phyloP scores from a whole-genome alignment of 37 sponge, comb jelly and placozoan species.

The Ephydatia muelleri region DNA sequence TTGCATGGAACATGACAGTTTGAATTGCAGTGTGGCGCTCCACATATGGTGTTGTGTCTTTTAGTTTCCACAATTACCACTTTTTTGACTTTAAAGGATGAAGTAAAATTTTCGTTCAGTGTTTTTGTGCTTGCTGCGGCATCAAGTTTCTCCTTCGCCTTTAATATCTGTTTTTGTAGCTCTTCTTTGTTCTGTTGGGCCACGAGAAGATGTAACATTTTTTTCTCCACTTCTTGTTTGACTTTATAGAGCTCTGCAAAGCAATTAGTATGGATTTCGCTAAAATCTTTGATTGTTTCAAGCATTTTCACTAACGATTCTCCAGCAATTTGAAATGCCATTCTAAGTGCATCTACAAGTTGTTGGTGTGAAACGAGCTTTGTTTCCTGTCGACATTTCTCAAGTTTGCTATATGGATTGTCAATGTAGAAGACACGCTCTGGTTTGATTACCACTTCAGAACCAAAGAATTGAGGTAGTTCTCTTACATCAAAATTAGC shows the following conservation, averaged over 20 bases:
- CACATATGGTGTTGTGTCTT: too few species aligned
- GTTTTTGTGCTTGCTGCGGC: constrained; percentile 4
- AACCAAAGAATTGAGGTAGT: constrained; percentile 46
- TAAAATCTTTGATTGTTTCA: not conserved
- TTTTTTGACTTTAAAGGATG: too few species aligned
- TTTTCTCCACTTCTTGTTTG: constrained; percentile 36
- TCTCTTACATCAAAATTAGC: constrained; percentile 10
- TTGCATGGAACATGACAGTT: too few species aligned
- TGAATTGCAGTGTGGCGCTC: too few species aligned
- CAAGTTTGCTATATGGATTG: too few species aligned
- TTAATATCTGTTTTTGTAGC: constrained; percentile 4
- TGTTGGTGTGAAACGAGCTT: not conserved
- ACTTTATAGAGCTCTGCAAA: constrained; percentile 30
- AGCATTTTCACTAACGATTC: constrained; percentile 3
- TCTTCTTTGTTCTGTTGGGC: constrained; percentile 13
- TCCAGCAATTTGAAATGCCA: constrained; percentile 6
- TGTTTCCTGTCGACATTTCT: constrained; percentile 16
- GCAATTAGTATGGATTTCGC: constrained; percentile 20
- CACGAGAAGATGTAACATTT: too few species aligned
- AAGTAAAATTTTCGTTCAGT: too few species aligned
- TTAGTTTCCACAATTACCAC: not conserved
- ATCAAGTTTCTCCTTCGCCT: not conserved
- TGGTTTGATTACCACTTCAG: too few species aligned
- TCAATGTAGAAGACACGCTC: too few species aligned
- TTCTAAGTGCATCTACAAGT: constrained; percentile 9